Evolutionary conservation across 2,797 vertebrate species (phyloP).

Genomic region (Cheirogaleus major): DNA sequence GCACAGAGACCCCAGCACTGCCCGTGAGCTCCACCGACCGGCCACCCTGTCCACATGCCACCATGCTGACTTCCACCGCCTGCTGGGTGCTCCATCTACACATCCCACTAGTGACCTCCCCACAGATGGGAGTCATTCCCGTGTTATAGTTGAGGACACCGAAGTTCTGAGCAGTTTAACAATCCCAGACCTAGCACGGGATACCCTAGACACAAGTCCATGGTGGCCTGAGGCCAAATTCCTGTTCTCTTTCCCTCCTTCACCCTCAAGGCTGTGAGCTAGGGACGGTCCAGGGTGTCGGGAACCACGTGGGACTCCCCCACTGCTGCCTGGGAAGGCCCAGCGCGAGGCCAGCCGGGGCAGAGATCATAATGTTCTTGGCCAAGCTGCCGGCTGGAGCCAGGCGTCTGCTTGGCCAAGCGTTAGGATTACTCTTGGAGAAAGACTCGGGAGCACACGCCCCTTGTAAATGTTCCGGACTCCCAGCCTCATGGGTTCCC

Average conservation of each 20-base stretch:
- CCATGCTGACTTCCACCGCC: not conserved
- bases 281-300: not conserved
- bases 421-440: not conserved
- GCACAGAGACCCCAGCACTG: not conserved
- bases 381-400: not conserved
- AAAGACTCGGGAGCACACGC: not conserved
- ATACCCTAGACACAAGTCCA: not conserved
- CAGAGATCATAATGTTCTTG: slow-evolving; percentile 64
- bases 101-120: not conserved
- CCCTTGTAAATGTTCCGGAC: not conserved
- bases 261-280: not conserved
- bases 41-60: not conserved
- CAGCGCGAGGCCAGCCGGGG: not conserved
- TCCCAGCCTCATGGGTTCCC: not conserved
- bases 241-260: not conserved
- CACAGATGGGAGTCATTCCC: not conserved
- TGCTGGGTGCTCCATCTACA: not conserved
- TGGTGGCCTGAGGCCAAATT: not conserved
- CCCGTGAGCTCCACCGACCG: not conserved
- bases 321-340: not conserved
- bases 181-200: not conserved
- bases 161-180: not conserved
- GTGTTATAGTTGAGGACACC: not conserved
- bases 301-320: not conserved
- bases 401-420: slow-evolving; percentile 9